These are phyloP conservation scores for Gila orcuttii DNA, from an alignment of 2,113 vertebrate species.

Conservation along the genomic window DNA sequence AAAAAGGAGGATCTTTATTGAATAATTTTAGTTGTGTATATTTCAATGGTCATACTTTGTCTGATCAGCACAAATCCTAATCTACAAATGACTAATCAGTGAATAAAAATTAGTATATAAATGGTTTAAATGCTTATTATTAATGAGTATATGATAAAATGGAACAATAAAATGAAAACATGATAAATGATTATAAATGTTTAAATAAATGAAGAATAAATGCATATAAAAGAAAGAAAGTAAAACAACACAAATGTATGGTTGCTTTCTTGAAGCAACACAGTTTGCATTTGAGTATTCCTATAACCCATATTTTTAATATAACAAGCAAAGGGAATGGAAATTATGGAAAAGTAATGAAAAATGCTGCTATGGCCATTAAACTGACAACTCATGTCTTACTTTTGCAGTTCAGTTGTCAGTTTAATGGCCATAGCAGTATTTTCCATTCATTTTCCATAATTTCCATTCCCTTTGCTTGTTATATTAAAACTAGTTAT, in stretches of 20 bases:
- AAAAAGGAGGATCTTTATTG: too few relatives aligned
- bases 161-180: too few relatives aligned
- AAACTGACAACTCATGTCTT: too few relatives aligned
- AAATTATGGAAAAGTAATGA: neutral
- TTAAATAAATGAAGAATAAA: neutral
- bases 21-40: too few relatives aligned
- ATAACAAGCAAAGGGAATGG: neutral
- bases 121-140: neutral
- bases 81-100: neutral
- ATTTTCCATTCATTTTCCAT: too few relatives aligned
- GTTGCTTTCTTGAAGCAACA: too few relatives aligned
- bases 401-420: neutral
- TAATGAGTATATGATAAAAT: neutral
- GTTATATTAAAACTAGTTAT: too few relatives aligned
- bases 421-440: too few relatives aligned
- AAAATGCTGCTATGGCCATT: too few relatives aligned
- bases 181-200: neutral
- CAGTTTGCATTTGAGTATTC: neutral
- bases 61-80: neutral
- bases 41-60: too few relatives aligned
- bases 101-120: neutral
- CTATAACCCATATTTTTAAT: neutral
- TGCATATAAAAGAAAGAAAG: neutral
- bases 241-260: neutral
- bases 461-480: too few relatives aligned